Base-by-base conservation (phyloP, 2,113 vertebrate genomes). In the Eupsittula cactorum region DNA sequence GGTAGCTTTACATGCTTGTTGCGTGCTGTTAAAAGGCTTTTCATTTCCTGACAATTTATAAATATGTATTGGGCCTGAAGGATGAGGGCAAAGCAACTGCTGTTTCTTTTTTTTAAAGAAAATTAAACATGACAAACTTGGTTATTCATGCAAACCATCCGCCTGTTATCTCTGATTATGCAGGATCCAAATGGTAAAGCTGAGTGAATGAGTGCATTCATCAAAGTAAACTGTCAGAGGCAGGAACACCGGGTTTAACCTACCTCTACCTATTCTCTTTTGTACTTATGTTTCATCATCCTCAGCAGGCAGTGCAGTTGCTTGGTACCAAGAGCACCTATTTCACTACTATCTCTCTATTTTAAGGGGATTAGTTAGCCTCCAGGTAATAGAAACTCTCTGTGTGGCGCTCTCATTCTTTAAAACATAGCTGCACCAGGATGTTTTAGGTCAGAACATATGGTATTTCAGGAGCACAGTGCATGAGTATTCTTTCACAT, bases 91-190 rank as follows among this genome's bases (percentile, higher is more conserved):
- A 93, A 95, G 95, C 93, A 95, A 97, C 93, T 83, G 95, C 95
- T 94, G 95, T 94, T 93, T 86, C 96, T 97, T 95, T 97, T 96
- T 98, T 96, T 96, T 93, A 96, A 97, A 97, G 96, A 97, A 98
- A 98, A 98, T 98, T 96, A 98, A 96, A 94, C 97, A 97, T 97
- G 98, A 97, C 97, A 97, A 97, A 97, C 96, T 98, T 97, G 96
- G 98, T 98, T 98, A 98, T 98, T 98, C 97, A 98, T 97, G 97
- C 97, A 97, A 96, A 95, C 97, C 97, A 94, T 97, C 97, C 94
- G 94, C 96, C 97, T 96, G 97, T 82, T 95, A 93, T 93, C 94
- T 95, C 95, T 97, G 97, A 98, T 98, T 98, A 97, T 97, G 97
- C 97, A 97, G 97, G 96, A 97, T 73, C 44, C 97, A 96, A 96